Base-by-base conservation (phyloP, 30 jellyfish, hydroid and myxozoan species). In the Turritopsis dohrnii region DNA sequence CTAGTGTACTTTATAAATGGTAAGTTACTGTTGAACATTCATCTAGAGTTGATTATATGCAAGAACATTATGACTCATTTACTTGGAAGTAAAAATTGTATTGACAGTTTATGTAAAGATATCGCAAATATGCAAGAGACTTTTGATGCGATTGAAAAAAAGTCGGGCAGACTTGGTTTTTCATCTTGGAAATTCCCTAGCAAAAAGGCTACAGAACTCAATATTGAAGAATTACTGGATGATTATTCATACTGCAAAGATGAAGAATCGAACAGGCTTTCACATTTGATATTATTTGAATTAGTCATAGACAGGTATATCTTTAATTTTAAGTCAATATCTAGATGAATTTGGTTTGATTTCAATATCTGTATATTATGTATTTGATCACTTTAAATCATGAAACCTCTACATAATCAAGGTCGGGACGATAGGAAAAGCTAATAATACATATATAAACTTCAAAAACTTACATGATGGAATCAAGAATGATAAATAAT, bases 131-230 rank as follows among this genome's bases (percentile, higher is more conserved):
- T 88, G 52, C 97, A 92, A 84, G 90, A 52, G 19, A 88, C 96
- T 1, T 60, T 92, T 18, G 75, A 88, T 27, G 82, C 66, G 74
- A 80, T 83, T 74, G 25, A 72, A 27, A 90, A 69, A 30, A 84
- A 69, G 73, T 82, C 74, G 71, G 95, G 93, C 1, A 80, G 82
- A 21, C 60, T 60, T 22, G 89, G 77, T 19, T 79, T 72, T 31
- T 87, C 81, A 53, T 92, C 97, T 23, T 92, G 97, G 97, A 92
- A 92, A 71, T 92, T 83, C 83, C 97, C 97, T 16, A 88, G 86
- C 79, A 87, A 87, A 79, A 83, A 66, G 23, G 85, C 97, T 27
- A 71, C 53, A 66, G 97, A 92, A 52, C 75, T 92, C 72, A 91
- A 87, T 71, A 77, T 92, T 66, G 82, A 76, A 28, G 95, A 85